Base-by-base conservation (phyloP, 1,140 invertebrate genomes). In the Pachypsylla venusta region DNA sequence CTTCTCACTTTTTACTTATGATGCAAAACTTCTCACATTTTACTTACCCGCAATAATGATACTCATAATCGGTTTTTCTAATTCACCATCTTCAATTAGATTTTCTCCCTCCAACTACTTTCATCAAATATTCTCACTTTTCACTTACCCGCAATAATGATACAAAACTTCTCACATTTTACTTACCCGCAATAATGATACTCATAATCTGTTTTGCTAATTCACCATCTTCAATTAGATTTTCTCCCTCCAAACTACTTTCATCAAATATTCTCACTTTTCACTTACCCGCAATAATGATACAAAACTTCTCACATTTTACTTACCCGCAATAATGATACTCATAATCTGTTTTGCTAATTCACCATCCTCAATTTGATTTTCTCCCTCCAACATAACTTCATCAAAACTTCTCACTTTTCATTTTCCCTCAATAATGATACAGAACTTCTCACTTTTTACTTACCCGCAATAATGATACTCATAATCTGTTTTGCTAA, bases 341-440 rank as follows among this genome's bases (percentile, higher is more conserved):
- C 42, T 48, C 42, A 48, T 48, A 19, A 48, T 48, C 16, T 48
- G 42, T 22, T 48, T 48, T n/a, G 42, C 42, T 22, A 48, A 19
- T 22, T 5, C 3, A 3, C 22, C 42, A 19, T 48, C 42, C 5
- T n/a, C 42, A 10, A 48, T 48, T 22, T 48, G 42, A 22, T 48
- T 48, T 22, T 48, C 42, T n/a, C 22, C 42, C 42, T 48, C 42
- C 42, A 48, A 48, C 42, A 48, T 48, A n/a, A 48, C 22, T 22
- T 48, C 42, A 4, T n/a, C 42, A 19, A 48, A 48, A 48, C 42
- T 48, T n/a, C 42, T 4, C 42, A 48, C 42, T 5, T n/a, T 48
- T n/a, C n/a, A n/a, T n/a, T n/a, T n/a, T n/a, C n/a, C n/a, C n/a
- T n/a, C n/a, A n/a, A n/a, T n/a, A n/a, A n/a, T n/a, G n/a, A n/a